Base-by-base conservation (phyloP, 2,113 vertebrate genomes). In the Microcebus tavaratra region DNA sequence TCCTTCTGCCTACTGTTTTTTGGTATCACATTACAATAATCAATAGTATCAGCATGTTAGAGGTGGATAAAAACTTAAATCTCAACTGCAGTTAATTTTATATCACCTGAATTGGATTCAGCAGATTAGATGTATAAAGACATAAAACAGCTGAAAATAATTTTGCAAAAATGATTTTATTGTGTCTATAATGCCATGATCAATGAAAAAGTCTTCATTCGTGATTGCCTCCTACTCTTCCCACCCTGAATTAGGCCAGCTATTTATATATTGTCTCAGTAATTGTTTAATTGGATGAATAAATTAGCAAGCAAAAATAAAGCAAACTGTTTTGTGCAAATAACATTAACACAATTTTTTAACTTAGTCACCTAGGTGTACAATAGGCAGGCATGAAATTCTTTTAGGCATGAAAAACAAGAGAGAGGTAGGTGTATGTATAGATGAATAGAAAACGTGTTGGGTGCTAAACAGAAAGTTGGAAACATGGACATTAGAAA, bases 201-300 rank as follows among this genome's bases (percentile, higher is more conserved):
- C 34, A 73, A 84, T 93, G n/a, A 73, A 90, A 85, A 55, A 20
- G 48, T 31, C 48, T 50, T 80, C 13, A 88, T 42, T 14, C 13
- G 29, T 48, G 27, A 75, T 42, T 75, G 5, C 23, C 14, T 91
- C 50, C n/a, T 57, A 76, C 3, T 39, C 70, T 67, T 82, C 14
- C 15, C 25, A 78, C 9, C 5, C 31, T 73, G 90, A 85, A 81
- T 76, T 95, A 88, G 45, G 59, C 42, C 10, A 95, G 59, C 53
- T 97, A 92, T 83, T 75, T 80, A 92, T 86, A 80, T 17, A 50
- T 9, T 79, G 15, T 84, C 13, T 48, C 50, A 96, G 79, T 78
- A 91, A 93, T 76, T 81, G 8, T 94, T 95, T 95, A 96, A 91
- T 82, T 93, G 13, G 59, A 79, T 96, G 73, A 83, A 89, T 86